These are phyloP conservation scores for Triops cancriformis DNA, from an alignment of 1,140 invertebrate species.

Conservation along the genomic window DNA sequence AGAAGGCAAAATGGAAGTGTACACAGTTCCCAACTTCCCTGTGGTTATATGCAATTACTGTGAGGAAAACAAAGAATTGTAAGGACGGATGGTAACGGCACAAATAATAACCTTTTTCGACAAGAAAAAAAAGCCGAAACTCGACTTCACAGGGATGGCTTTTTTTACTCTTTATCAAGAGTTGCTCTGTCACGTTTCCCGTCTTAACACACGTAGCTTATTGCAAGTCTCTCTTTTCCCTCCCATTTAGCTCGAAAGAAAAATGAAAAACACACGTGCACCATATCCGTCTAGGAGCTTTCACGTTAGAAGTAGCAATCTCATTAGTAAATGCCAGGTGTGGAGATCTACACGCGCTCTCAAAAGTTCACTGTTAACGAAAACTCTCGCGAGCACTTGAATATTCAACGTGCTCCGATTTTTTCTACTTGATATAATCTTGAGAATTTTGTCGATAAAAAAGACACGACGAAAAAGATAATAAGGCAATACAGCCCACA, in stretches of 20 bases:
- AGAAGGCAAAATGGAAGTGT: not conserved
- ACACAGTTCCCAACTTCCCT: not conserved
- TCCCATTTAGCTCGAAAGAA: not conserved
- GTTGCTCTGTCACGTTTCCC: not conserved
- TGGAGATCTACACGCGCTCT: not conserved
- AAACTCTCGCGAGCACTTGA: not conserved
- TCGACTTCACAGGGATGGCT: not conserved
- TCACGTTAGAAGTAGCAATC: not conserved
- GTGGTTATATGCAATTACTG: not conserved
- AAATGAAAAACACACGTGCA: not conserved
- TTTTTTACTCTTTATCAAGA: not conserved
- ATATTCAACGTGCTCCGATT: not conserved
- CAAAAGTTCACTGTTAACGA: not conserved
- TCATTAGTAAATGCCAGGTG: conserved; percentile 1
- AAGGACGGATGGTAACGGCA: not conserved
- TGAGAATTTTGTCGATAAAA: not conserved
- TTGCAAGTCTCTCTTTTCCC: not conserved
- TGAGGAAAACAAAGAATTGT: not conserved
- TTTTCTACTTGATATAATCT: not conserved
- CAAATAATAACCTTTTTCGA: not conserved
- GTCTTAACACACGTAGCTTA: not conserved
- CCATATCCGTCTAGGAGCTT: not conserved
- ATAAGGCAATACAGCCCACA: not conserved
- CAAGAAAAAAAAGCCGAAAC: too few relatives aligned
- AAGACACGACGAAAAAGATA: not conserved